Conservation (phyloP, 1,140 invertebrate genomes). For the Drosophila bifasciata region DNA sequence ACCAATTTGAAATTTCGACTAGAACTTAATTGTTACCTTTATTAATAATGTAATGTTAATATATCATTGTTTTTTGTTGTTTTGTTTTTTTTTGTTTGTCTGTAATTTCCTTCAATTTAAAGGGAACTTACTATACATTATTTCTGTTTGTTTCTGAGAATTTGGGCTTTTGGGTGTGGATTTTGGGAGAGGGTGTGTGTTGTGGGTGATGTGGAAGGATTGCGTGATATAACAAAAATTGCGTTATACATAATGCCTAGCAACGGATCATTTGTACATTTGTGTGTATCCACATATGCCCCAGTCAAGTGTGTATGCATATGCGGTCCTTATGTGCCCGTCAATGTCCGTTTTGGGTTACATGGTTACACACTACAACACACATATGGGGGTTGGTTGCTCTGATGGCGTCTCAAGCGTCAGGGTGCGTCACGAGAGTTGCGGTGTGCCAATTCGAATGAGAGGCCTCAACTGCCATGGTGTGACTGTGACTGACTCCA, state of each 20-base stretch:
- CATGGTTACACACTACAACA: slow-evolving; percentile 33
- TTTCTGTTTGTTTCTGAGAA: slow-evolving; percentile 31
- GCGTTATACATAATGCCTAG: slow-evolving; percentile 45
- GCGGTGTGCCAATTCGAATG: too few relatives aligned
- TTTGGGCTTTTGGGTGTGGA: slow-evolving; percentile 7
- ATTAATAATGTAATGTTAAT: slow-evolving; percentile 53
- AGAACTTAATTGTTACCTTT: slow-evolving; percentile 75
- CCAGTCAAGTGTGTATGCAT: slow-evolving; percentile 33
- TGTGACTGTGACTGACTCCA: neutral
- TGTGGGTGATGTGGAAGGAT: slow-evolving; percentile 18
- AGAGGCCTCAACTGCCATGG: neutral
- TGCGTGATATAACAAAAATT: slow-evolving; percentile 59
- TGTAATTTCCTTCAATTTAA: too few relatives aligned
- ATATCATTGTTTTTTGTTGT: slow-evolving; percentile 32
- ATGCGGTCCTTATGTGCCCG: slow-evolving; percentile 37
- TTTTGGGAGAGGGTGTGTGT: neutral
- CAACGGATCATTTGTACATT: slow-evolving; percentile 42
- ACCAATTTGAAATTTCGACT: slow-evolving; percentile 83
- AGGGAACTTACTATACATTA: slow-evolving; percentile 19
- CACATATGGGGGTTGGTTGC: slow-evolving; percentile 42
- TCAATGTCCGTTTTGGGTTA: slow-evolving; percentile 41
- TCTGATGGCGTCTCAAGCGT: neutral
- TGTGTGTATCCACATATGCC: slow-evolving; percentile 10
- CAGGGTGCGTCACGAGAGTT: slow-evolving; percentile 30
- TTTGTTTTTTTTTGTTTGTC: slow-evolving; percentile 12